Base-by-base conservation (phyloP, 2,888 invertebrate species). In the Smittia sp. region DNA sequence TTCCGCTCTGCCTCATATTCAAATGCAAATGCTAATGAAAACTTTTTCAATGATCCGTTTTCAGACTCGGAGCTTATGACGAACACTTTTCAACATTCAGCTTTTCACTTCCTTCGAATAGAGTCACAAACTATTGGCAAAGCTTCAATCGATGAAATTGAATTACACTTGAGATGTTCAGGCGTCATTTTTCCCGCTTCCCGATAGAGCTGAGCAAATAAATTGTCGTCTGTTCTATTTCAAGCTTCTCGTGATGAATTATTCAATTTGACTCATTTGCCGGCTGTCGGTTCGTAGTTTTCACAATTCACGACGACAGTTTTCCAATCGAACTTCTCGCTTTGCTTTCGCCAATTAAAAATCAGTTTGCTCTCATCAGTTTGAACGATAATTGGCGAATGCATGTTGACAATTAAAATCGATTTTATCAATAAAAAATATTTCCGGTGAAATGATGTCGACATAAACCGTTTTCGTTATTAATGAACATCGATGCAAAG, bases 331-430 rank as follows among this genome's bases (percentile, higher is more conserved):
- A 38, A 38, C 15, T 46, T n/a, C 15, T 1, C 58, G n/a, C 20
- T 20, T 20, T 58, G 20, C 58, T 18, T 20, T 58, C 22, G 18
- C 18, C 15, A 58, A 20, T 58, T 58, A 18, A 58, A 58, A 58
- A 58, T 58, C 20, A n/a, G 9, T 58, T 58, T 18, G 1, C 9
- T 58, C 22, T 46, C 4, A 4, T 58, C 58, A 18, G 22, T 58
- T 20, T 58, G 9, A 6, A 11, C 22, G 58, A 58, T 58, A 18
- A 58, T 58, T 58, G 58, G n/a, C 22, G 20, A 32, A 32, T 22
- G 15, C 4, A 58, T 20, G 58, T 20, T 58, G 58, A 58, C 58
- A 58, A 58, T 58, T 58, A 58, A 58, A 58, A 58, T 58, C 58
- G 58, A 58, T 58, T 58, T 58, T 46, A 13, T 18, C 1, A 18